These are phyloP conservation scores for Apistogramma diplotaenia DNA, from an alignment of 2,113 vertebrate genomes.

Conservation along the genomic window DNA sequence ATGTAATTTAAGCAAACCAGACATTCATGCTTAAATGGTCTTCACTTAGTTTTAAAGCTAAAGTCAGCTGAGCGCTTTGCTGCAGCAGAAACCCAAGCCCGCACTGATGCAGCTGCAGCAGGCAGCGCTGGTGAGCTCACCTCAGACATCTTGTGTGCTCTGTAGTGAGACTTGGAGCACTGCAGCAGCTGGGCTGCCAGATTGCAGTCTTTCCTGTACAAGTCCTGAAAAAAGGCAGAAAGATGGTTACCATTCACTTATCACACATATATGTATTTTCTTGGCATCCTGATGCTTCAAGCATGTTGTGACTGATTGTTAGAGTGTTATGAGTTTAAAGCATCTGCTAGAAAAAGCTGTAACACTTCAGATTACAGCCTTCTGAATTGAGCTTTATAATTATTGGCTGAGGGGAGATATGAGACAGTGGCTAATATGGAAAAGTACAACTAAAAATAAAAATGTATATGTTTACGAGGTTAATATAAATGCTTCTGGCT, in stretches of 20 bases:
- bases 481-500: not conserved
- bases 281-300: not conserved
- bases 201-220: conserved; percentile 97
- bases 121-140: conserved; percentile 72
- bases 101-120: not conserved
- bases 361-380: not conserved
- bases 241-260: conserved; percentile 1
- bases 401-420: not conserved
- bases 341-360: not conserved
- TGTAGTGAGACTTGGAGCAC: conserved; percentile 91
- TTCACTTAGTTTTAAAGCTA: not conserved
- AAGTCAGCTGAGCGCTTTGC: not conserved
- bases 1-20: not conserved
- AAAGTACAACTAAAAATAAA: not conserved
- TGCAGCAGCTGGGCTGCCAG: conserved; percentile 94
- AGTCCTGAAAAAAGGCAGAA: conserved; percentile 81
- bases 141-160: conserved; percentile 91
- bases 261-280: not conserved
- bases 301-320: not conserved
- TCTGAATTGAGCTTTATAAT: not conserved
- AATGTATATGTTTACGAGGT: not conserved
- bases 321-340: not conserved
- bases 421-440: not conserved
- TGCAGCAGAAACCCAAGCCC: not conserved
- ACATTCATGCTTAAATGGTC: not conserved